These are phyloP conservation scores for Pachyuromys duprasi DNA, from an alignment of 2,797 vertebrate genomes.

Conservation along the genomic window DNA sequence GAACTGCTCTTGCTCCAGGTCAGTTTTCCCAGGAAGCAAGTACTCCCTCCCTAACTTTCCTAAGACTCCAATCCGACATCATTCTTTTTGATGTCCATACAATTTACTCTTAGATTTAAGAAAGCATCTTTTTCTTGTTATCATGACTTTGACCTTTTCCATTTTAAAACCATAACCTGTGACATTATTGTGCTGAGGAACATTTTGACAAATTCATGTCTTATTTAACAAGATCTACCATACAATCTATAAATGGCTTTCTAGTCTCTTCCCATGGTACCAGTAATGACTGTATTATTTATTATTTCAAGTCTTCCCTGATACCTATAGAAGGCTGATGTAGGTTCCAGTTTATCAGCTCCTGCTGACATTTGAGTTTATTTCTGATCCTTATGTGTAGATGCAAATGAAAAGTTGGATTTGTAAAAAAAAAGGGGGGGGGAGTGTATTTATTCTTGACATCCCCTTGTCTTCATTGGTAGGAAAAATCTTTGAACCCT, in stretches of 20 bases:
- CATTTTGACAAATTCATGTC: slow-evolving; percentile 21
- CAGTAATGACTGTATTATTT: slow-evolving; percentile 20
- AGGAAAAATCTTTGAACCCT: background rate
- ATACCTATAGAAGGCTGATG: background rate
- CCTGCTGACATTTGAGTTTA: background rate
- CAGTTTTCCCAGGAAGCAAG: background rate
- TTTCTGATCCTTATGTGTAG: background rate
- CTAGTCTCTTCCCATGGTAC: background rate
- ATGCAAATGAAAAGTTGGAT: background rate
- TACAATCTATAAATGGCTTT: slow-evolving; percentile 44
- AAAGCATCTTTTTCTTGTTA: slow-evolving; percentile 49
- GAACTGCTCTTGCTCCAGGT: background rate
- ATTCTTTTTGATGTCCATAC: background rate
- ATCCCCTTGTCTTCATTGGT: background rate
- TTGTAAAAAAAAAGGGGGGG: background rate
- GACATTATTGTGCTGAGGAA: slow-evolving; percentile 11
- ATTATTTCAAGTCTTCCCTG: background rate
- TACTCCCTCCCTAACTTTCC: background rate
- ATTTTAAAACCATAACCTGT: slow-evolving; percentile 39
- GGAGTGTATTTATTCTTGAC: background rate
- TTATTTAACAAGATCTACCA: slow-evolving; percentile 46
- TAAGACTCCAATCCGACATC: background rate
- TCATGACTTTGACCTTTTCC: slow-evolving; percentile 49
- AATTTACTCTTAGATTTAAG: slow-evolving; percentile 30
- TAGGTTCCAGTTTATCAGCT: background rate